phyloP scores from a whole-genome alignment of 2,888 invertebrate species.

The Eristalis tenax region DNA sequence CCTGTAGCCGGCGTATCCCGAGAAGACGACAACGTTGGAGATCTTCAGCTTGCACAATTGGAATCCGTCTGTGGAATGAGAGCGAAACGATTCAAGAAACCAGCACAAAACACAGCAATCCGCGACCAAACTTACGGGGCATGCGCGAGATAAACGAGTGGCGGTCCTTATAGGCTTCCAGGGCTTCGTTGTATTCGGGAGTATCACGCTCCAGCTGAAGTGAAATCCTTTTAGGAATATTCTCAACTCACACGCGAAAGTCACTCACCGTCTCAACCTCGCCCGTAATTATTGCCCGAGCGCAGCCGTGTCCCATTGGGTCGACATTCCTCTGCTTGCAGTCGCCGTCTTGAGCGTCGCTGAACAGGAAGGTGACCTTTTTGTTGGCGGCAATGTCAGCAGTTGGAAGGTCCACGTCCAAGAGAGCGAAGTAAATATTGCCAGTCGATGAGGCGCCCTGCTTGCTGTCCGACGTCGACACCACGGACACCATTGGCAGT shows the following conservation, averaged over 20 bases:
- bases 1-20: slow-evolving; percentile 22
- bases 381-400: slow-evolving; percentile 41
- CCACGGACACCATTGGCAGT: slow-evolving; percentile 43
- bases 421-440: slow-evolving; percentile 48
- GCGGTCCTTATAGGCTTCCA: slow-evolving; percentile 30
- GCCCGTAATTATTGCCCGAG: slow-evolving; percentile 45
- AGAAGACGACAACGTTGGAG: slow-evolving; percentile 30
- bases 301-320: slow-evolving; percentile 50
- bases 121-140: slow-evolving; percentile 23
- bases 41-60: slow-evolving; percentile 55
- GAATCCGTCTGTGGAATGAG: slow-evolving; percentile 35
- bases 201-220: slow-evolving; percentile 31
- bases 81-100: background rate
- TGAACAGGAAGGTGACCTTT: slow-evolving; percentile 52
- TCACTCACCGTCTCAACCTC: slow-evolving; percentile 27
- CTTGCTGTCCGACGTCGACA: slow-evolving; percentile 54
- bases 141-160: slow-evolving; percentile 12
- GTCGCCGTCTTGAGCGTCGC: slow-evolving; percentile 53
- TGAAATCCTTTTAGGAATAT: background rate
- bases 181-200: slow-evolving; percentile 17
- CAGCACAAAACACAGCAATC: background rate
- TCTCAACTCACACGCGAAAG: background rate
- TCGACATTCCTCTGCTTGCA: slow-evolving; percentile 37
- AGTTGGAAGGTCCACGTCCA: slow-evolving; percentile 26
- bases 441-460: slow-evolving; percentile 26